These are phyloP conservation scores for Phthorimaea operculella DNA, from an alignment of 1,140 invertebrate genomes.

Conservation along the genomic window DNA sequence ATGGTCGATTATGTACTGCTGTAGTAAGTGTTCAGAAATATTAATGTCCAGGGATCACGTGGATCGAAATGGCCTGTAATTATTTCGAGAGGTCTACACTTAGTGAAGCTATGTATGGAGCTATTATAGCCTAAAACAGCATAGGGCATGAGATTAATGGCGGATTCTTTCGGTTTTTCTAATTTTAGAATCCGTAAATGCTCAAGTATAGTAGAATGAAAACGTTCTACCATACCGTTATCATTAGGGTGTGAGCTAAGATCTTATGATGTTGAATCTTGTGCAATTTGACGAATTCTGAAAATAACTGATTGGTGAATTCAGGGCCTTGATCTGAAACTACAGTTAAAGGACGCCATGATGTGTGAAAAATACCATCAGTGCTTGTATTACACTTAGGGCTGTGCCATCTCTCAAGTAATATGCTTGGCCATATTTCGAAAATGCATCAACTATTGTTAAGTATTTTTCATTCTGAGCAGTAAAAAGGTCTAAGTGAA, in stretches of 20 bases:
- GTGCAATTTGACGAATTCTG: constrained; percentile 21
- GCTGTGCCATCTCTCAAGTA: constrained; percentile 4
- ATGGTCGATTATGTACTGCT: constrained; percentile 18
- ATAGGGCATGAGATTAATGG: constrained; percentile 16
- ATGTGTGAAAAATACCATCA: constrained; percentile 13
- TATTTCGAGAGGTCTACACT: constrained; percentile 20
- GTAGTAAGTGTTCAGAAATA: constrained; percentile 16
- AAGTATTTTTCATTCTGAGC: constrained; percentile 8
- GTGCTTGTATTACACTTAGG: constrained; percentile 13
- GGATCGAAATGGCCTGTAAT: constrained; percentile 24
- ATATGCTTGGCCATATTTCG: constrained; percentile 7
- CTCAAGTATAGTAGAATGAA: constrained; percentile 24
- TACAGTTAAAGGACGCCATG: constrained; percentile 14
- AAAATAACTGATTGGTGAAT: constrained; percentile 24
- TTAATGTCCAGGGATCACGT: constrained; percentile 17
- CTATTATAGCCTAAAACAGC: constrained; percentile 18
- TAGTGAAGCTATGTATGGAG: constrained; percentile 19
- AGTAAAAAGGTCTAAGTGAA: constrained; percentile 8
- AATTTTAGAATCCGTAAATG: constrained; percentile 13
- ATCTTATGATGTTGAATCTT: constrained; percentile 21
- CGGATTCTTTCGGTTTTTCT: constrained; percentile 10
- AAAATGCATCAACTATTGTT: constrained; percentile 9
- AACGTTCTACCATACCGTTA: constrained; percentile 22
- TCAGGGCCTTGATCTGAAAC: constrained; percentile 19
- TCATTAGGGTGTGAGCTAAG: constrained; percentile 12